Base-by-base conservation (phyloP, 2,113 vertebrate genomes). In the Stomatorhinus ivindoensis region DNA sequence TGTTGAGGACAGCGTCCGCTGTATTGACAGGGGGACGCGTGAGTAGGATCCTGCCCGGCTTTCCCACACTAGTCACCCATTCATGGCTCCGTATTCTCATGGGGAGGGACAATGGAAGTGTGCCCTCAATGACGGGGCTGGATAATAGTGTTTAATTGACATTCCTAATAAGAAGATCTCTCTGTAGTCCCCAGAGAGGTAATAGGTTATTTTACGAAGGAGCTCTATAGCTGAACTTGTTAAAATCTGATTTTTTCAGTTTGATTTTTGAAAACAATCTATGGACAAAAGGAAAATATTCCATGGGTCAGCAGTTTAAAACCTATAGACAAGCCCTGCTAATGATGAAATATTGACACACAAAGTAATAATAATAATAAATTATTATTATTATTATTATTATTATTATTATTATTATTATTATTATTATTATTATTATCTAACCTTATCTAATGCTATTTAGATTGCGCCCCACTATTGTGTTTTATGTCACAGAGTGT, bases 51-150 rank as follows among this genome's bases (percentile, higher is more conserved):
- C 88, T 87, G 89, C 76, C 91, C 88, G 89, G 89, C 89, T 94
- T 94, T 95, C 94, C 94, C 94, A 95, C 94, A 95, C 93, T 94
- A 69, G 89, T 86, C 65, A 88, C 91, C 92, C 61, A 93, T 94
- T 94, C 93, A 94, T 92, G 91, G 91, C 91, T 90, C 93, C 35
- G 89, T 90, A 91, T 91, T 91, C 92, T 91, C 91, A 90, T 82
- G 53, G 90, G 55, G 89, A 89, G 85, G 82, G 84, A 94, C 93
- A 94, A 93, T 90, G 90, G 93, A 94, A 94, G 94, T 94, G 94
- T 95, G 94, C 94, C 94, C 87, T 94, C 91, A 90, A 89, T 91
- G 48, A 91, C 92, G 88, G 92, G 89, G 90, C 86, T 86, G 90
- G 89, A 87, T 94, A 93, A 94, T 92, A 93, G 91, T 88, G 88